These are phyloP conservation scores for Drosophila elegans DNA, from an alignment of 1,140 invertebrate genomes.

Conservation along the genomic window DNA sequence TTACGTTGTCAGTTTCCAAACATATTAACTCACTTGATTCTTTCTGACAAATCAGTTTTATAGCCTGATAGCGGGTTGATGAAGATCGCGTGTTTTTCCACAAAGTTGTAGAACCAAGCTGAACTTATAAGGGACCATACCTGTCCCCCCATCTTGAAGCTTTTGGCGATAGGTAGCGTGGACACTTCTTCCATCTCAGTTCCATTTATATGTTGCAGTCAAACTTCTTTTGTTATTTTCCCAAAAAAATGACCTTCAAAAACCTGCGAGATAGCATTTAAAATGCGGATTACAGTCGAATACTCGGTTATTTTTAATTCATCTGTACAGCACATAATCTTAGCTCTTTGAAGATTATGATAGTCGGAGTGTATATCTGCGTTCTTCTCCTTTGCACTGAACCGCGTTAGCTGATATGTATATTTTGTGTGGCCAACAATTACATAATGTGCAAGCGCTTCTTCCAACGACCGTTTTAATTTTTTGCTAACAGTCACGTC, in stretches of 20 bases:
- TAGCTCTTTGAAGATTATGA: conserved; percentile 6
- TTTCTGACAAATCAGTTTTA: conserved; percentile 1
- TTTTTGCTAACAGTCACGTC: too few species aligned
- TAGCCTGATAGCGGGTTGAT: background rate
- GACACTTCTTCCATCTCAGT: background rate
- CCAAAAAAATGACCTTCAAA: background rate
- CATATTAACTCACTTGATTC: background rate
- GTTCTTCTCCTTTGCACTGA: background rate
- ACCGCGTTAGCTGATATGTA: too few species aligned
- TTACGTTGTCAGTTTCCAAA: background rate
- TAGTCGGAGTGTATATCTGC: conserved; percentile 9
- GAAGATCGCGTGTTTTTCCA: conserved; percentile 1
- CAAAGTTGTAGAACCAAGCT: background rate
- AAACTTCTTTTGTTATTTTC: background rate
- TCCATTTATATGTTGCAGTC: background rate
- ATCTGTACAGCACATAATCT: conserved; percentile 9
- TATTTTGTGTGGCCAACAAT: too few species aligned
- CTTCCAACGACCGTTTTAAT: too few species aligned
- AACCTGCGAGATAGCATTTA: background rate
- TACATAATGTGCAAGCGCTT: too few species aligned
- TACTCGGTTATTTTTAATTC: background rate
- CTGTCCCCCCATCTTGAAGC: too few species aligned
- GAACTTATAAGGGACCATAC: too few species aligned
- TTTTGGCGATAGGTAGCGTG: background rate
- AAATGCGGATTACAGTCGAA: background rate